phyloP scores from a whole-genome alignment of 2,797 vertebrate genomes.

The Picus viridis region DNA sequence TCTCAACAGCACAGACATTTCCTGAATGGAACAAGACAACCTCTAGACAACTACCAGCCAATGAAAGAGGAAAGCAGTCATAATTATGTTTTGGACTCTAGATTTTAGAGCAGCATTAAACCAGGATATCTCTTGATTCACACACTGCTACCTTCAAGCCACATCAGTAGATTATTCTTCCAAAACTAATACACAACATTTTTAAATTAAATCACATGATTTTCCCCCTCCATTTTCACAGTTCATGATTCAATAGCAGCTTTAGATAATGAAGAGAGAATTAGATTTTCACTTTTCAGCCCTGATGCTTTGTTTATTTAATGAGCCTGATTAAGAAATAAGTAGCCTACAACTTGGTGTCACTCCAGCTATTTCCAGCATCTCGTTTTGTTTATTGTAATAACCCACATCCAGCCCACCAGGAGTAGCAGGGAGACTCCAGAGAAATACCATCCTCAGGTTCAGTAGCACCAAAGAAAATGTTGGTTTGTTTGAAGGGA shows the following conservation, averaged over 20 bases:
- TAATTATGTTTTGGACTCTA: neutral
- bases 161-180: neutral
- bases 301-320: neutral
- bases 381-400: conserved; percentile 29
- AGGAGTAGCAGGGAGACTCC: conserved; percentile 24
- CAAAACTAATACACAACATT: neutral
- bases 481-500: conserved; percentile 55
- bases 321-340: neutral
- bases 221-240: neutral
- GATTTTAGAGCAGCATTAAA: neutral
- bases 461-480: neutral
- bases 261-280: neutral
- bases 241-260: neutral
- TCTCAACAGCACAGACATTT: conserved; percentile 41
- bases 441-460: neutral
- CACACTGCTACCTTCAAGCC: conserved; percentile 14
- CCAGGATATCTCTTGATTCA: conserved; percentile 14
- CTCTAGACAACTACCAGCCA: conserved; percentile 10
- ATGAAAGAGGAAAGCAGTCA: neutral
- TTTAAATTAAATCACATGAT: neutral
- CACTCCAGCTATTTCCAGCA: conserved; percentile 27
- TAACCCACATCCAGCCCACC: conserved; percentile 24
- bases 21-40: conserved; percentile 19
- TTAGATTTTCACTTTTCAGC: conserved; percentile 40
- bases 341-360: neutral